Base-by-base conservation (phyloP, 2,888 invertebrate genomes). In the Leucozona laternaria region DNA sequence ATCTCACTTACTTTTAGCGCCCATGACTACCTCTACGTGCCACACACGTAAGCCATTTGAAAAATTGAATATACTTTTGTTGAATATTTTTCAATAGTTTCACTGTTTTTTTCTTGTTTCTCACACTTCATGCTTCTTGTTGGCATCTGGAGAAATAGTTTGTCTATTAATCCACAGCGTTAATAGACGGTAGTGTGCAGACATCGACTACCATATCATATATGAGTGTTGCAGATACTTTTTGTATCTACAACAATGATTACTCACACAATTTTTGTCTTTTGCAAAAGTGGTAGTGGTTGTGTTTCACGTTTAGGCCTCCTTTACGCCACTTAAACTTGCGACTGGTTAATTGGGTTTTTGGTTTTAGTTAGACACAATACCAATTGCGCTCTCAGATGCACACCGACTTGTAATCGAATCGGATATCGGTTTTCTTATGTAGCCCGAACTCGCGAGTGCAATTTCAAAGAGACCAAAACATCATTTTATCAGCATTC, bases 381-480 rank as follows among this genome's bases (percentile, higher is more conserved):
- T 37, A 31, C 43, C 60, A 78, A 79, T 71, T 82, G 78, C 58
- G 75, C 78, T 81, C 75, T 76, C 73, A 86, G 82, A 86, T 82
- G 79, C 73, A 75, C 62, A 70, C 58, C 37, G 70, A 73, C 78
- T 64, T 75, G 82, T 64, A 75, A 79, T 60, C 82, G 71, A 82
- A 78, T 43, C 55, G 76, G 79, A 76, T 79, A 75, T 79, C 45
- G 57, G 71, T 45, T 34, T 57, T 48, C 20, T 45, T 34, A 22
- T 31, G 43, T 15, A 22, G 20, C 57, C 28, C 28, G 28, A 5
- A 55, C 28, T 58, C 50, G 71, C 3, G 3, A 40, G 55, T 62
- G 15, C 40, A 58, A 53, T 79, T 55, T 78, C n/a, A 71, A 80
- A 78, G 17, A 58, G 50, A n/a, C 66, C 48, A 66, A 57, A n/a